Percentiles rank a stretch among this genome's conserved stretches.
Conservation (phyloP, 2,888 invertebrate species). For the Masnerella sp. region DNA sequence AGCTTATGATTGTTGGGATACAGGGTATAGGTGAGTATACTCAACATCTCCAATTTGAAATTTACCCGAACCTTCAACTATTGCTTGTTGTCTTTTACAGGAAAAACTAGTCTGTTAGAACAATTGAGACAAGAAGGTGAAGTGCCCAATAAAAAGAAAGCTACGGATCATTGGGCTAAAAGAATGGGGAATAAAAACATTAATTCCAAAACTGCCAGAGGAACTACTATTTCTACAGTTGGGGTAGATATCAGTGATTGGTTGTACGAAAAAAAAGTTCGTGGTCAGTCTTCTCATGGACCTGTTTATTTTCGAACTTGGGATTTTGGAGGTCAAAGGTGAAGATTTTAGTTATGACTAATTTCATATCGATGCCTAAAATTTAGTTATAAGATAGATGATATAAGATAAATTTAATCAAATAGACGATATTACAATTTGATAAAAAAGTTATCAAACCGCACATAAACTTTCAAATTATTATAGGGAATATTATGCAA, state of each 20-base stretch:
- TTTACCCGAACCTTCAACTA: no score
- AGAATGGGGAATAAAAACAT: constrained; percentile 95
- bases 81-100: no score
- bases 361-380: background rate
- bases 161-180: constrained; percentile 92
- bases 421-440: no score
- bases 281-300: constrained; percentile 86
- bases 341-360: background rate
- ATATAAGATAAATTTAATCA: no score
- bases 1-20: constrained; percentile 96
- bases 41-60: no score
- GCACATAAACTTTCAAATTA: background rate
- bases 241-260: constrained; percentile 98
- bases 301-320: constrained; percentile 96
- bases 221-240: constrained; percentile 94
- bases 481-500: constrained; percentile 94
- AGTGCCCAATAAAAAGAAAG: constrained; percentile 84
- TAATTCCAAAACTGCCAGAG: constrained; percentile 85
- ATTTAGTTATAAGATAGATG: background rate
- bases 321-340: constrained; percentile 97
- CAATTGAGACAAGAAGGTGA: constrained; percentile 92
- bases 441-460: no score
- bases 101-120: constrained; percentile 94
- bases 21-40: constrained; percentile 82
- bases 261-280: constrained; percentile 91